Percentiles rank a stretch among this genome's conserved stretches.
These are phyloP conservation scores for Labrus mixtus DNA, from an alignment of 2,113 vertebrate species.

Conservation along the genomic window DNA sequence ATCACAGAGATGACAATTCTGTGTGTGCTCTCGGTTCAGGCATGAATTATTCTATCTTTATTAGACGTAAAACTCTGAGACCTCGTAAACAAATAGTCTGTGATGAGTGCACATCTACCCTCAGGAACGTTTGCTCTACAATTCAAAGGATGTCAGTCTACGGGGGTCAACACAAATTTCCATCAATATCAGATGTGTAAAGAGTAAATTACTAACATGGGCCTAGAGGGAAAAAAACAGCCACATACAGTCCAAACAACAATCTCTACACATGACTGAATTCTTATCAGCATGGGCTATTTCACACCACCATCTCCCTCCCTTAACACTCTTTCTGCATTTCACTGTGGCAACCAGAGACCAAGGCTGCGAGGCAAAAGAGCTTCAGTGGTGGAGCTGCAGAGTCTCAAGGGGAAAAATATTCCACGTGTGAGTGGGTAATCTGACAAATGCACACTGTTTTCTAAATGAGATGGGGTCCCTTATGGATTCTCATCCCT, in stretches of 20 bases:
- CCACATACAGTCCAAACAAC: slow-evolving; percentile 34
- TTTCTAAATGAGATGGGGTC: slow-evolving; percentile 37
- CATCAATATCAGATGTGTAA: slow-evolving; percentile 68
- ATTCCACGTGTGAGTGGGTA: slow-evolving; percentile 5
- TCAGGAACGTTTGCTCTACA: slow-evolving; percentile 31
- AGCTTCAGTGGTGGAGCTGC: slow-evolving; percentile 10
- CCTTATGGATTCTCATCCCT: slow-evolving; percentile 7
- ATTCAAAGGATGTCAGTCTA: slow-evolving; percentile 40
- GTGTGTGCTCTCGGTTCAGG: slow-evolving; percentile 18
- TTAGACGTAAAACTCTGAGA: slow-evolving; percentile 30
- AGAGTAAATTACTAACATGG: slow-evolving; percentile 51
- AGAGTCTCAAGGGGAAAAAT: slow-evolving; percentile 15
- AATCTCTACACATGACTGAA: slow-evolving; percentile 19
- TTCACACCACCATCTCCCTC: slow-evolving; percentile 22
- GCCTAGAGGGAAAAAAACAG: slow-evolving; percentile 47
- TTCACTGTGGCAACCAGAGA: slow-evolving; percentile 56
- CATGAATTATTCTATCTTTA: slow-evolving; percentile 40
- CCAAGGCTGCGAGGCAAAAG: slow-evolving; percentile 15
- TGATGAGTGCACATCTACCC: slow-evolving; percentile 10
- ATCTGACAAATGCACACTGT: slow-evolving; percentile 30
- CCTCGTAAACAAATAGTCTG: slow-evolving; percentile 44
- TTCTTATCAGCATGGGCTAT: slow-evolving; percentile 24
- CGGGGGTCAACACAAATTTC: slow-evolving; percentile 56
- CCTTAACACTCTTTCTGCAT: slow-evolving; percentile 14
- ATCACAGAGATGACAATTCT: slow-evolving; percentile 12